phyloP scores from a whole-genome alignment of 2,797 vertebrate species.

The Acridotheres tristis region DNA sequence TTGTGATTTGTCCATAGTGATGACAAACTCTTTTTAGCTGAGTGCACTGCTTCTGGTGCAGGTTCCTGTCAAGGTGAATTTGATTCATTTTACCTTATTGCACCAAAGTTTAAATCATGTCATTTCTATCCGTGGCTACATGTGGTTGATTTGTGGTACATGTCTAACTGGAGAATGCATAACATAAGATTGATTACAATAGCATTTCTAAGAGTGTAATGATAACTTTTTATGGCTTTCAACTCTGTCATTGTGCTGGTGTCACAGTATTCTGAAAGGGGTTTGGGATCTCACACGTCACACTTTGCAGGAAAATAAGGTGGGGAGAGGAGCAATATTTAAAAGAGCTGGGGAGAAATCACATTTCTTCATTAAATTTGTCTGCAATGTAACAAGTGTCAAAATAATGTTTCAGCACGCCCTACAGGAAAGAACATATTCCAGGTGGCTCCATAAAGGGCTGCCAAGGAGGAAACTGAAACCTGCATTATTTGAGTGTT shows the following conservation, averaged over 20 bases:
- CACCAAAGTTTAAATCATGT: conserved; percentile 76
- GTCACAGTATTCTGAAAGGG: neutral
- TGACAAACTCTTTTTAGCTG: conserved; percentile 39
- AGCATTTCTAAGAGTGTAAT: conserved; percentile 64
- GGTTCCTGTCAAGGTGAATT: conserved; percentile 56
- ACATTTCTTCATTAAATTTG: neutral
- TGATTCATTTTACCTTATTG: conserved; percentile 76
- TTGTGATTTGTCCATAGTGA: conserved; percentile 4
- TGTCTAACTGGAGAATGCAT: conserved; percentile 60
- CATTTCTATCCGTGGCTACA: conserved; percentile 62
- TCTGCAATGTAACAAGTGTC: neutral
- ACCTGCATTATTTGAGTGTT: neutral
- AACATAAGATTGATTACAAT: conserved; percentile 67
- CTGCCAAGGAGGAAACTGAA: neutral
- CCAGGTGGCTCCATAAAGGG: neutral
- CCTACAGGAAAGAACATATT: neutral
- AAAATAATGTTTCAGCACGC: neutral
- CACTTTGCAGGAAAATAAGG: neutral
- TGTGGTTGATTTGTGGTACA: conserved; percentile 71
- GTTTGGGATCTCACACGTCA: neutral
- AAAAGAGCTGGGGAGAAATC: neutral
- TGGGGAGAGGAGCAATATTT: neutral
- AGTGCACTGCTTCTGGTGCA: conserved; percentile 20
- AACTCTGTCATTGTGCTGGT: conserved; percentile 12
- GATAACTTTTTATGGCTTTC: conserved; percentile 65